Conservation (phyloP, 2,797 vertebrate genomes). For the Carcharodon carcharias region DNA sequence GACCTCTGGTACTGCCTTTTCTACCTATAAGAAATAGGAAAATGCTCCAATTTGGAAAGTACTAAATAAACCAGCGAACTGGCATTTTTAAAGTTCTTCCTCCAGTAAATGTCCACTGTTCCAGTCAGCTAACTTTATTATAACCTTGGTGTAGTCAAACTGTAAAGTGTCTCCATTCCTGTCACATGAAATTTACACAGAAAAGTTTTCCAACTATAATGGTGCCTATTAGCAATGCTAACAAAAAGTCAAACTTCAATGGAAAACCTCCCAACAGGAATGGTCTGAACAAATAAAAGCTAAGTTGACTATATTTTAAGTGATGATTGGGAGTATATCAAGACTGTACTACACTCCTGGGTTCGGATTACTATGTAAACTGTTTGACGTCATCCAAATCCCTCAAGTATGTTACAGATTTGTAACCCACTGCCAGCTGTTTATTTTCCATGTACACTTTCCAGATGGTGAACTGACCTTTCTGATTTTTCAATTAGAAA, state of each 20-base stretch:
- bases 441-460: slow-evolving; percentile 36
- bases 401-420: slow-evolving; percentile 36
- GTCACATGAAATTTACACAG: not conserved
- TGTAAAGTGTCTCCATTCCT: not conserved
- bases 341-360: slow-evolving; percentile 14
- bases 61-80: not conserved
- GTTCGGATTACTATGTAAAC: slow-evolving; percentile 33
- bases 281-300: slow-evolving; percentile 8
- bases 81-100: not conserved
- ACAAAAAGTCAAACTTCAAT: not conserved
- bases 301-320: slow-evolving; percentile 2
- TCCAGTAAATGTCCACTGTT: not conserved
- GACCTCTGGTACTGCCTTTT: not conserved
- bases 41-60: not conserved
- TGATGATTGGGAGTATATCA: slow-evolving; percentile 22
- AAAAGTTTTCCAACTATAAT: not conserved
- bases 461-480: slow-evolving; percentile 35
- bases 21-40: not conserved
- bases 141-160: not conserved
- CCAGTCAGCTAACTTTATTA: not conserved
- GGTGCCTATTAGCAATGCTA: not conserved
- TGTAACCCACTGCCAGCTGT: slow-evolving; percentile 36
- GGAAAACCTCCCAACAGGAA: slow-evolving; percentile 1
- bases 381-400: slow-evolving; percentile 35
- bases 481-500: slow-evolving; percentile 38